Evolutionary conservation across 2,888 invertebrate genomes (phyloP), one percentile per base, ranked within the genome.

Genomic region (Palloptera scutellata): DNA sequence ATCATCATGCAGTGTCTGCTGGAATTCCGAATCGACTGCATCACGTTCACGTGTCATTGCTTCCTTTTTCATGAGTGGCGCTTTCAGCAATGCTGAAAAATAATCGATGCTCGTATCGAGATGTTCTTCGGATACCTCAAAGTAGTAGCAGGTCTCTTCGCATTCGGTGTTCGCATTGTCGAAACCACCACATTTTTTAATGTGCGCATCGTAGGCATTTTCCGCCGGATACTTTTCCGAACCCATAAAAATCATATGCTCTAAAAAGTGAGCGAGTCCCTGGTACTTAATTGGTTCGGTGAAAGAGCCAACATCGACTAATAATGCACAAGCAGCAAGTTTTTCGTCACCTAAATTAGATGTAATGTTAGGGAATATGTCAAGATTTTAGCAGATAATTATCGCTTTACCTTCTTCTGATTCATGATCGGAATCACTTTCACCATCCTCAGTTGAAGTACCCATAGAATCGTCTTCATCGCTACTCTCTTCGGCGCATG

Each of bases 211-310:
- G 78, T 94, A 93, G 73, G 91, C 91, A 83, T 95, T 95, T 86
- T 96, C 96, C 80, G 89, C 88, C 10, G 92, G 94, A 82, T 91
- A 96, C 81, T 95, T 96, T 78, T 92, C 88, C 74, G 94, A 95
- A 43, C 96, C 97, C 96, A 96, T 96, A 80, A 96, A 97, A 20
- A 97, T 85, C 96, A 97, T 94, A 82, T 95, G 95, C 78, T 95
- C 95, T 3, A 95, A 87, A 81, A 95, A 94, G 83, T 95, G 95
- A 0, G 94, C 93, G 81, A 95, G 83, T 0, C 95, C 95, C 74
- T 91, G 93, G 65, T 94, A 90, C 90, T 89, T 76, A 88, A 87
- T 84, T 0, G 94, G 94, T 84, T 95, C 94, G 77, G 91, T 91
- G 85, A 93, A 95, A 77, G 88, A 88, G 0, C 95, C 94, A 19